Evolutionary conservation across 2,797 vertebrate genomes (phyloP).

Genomic region (Huso huso): DNA sequence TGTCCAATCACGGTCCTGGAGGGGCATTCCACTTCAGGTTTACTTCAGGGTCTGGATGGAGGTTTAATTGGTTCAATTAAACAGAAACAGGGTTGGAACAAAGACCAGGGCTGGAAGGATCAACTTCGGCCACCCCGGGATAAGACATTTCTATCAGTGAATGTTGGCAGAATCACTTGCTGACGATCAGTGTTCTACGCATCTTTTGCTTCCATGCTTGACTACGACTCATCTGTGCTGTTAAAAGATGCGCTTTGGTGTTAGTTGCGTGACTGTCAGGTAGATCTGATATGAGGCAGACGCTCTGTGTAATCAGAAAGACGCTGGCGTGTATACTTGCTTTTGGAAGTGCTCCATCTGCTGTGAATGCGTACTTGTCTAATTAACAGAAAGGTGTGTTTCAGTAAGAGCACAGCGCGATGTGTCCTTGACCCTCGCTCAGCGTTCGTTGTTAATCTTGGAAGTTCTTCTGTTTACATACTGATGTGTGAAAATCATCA

Average conservation of each 20-base stretch:
- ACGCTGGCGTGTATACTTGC: conserved; percentile 5
- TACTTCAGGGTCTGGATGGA: too few species aligned
- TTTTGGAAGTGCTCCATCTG: conserved; percentile 6
- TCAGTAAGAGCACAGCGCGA: too few species aligned
- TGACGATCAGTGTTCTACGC: background rate
- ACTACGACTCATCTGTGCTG: conserved; percentile 5
- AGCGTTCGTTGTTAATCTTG: background rate
- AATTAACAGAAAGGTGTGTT: background rate
- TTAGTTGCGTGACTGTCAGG: background rate
- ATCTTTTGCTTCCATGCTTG: conserved; percentile 13
- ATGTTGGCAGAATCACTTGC: too few species aligned
- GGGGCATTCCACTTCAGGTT: too few species aligned
- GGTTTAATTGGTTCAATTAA: too few species aligned
- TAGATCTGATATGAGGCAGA: background rate
- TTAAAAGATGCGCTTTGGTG: background rate
- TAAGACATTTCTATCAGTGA: too few species aligned
- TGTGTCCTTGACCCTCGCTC: too few species aligned
- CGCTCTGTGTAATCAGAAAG: background rate
- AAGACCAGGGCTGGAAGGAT: too few species aligned
- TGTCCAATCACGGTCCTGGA: too few species aligned
- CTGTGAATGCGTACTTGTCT: background rate
- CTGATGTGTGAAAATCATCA: conserved; percentile 4
- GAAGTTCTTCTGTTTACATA: conserved; percentile 14
- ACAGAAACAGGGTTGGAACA: too few species aligned
- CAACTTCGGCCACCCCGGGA: too few species aligned